Evolutionary conservation across 2,888 invertebrate species (phyloP).

Genomic region (Thysanoteuthis rhombus): DNA sequence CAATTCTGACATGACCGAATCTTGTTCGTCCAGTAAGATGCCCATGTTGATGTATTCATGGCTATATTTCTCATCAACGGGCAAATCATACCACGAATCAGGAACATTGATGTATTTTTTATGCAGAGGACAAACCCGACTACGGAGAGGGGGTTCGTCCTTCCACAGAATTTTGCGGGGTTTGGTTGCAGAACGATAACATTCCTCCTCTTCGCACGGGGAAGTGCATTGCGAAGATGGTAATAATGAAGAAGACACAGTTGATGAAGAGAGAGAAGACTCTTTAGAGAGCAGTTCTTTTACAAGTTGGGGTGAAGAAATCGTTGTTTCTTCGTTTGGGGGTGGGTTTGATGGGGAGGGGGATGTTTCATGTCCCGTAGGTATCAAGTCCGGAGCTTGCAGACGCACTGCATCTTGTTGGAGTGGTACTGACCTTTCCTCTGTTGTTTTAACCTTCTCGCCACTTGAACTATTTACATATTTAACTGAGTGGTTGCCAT

Average conservation of each 20-base stretch:
- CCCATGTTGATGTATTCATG: conserved; percentile 56
- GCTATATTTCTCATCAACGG: conserved; percentile 58
- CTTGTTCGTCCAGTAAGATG: conserved; percentile 57
- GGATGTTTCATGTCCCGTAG: conserved; percentile 16
- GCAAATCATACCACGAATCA: conserved; percentile 59
- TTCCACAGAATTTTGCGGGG: conserved; percentile 37
- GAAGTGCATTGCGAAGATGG: background rate
- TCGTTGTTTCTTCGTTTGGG: background rate
- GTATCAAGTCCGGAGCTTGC: conserved; percentile 26
- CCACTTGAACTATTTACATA: background rate
- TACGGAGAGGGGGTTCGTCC: conserved; percentile 43
- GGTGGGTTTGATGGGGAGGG: background rate
- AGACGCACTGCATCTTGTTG: conserved; percentile 20
- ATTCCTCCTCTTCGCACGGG: background rate
- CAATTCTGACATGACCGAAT: conserved; percentile 55
- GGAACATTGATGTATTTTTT: conserved; percentile 55
- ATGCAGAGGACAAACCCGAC: conserved; percentile 13
- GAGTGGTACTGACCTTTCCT: background rate
- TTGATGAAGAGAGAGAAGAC: background rate
- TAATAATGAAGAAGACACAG: too few relatives aligned
- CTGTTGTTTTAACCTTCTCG: background rate
- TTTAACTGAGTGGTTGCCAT: background rate
- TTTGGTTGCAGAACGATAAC: background rate
- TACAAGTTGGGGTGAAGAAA: background rate
- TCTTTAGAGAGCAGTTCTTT: background rate